Conservation (phyloP, 2,113 vertebrate species). For the Anolis carolinensis region DNA sequence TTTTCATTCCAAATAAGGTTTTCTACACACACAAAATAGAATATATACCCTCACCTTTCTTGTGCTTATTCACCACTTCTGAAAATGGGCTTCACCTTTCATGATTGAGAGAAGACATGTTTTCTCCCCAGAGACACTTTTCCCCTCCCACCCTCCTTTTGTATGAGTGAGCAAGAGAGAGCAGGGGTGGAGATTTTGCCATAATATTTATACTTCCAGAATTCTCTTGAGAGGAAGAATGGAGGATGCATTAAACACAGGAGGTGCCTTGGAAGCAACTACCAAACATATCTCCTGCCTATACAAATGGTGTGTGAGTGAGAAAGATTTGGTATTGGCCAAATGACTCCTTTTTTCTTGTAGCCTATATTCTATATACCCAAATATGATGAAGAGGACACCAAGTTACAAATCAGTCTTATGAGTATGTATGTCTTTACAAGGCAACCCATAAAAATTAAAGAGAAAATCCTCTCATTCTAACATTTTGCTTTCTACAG, state of each 20-base stretch:
- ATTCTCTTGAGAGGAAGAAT: neutral
- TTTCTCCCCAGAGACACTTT: neutral
- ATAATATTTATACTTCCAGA: slow-evolving; percentile 6
- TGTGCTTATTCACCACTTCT: neutral
- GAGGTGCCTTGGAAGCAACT: neutral
- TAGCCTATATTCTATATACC: neutral
- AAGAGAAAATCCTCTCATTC: neutral
- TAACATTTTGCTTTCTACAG: neutral
- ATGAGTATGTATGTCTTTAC: neutral
- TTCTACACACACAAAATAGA: neutral
- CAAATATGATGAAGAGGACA: neutral
- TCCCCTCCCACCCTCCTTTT: neutral
- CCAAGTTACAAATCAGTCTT: neutral
- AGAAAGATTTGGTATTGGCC: neutral
- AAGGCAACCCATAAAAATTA: neutral
- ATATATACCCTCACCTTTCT: neutral
- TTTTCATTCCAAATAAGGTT: neutral
- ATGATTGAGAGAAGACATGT: neutral
- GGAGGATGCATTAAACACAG: neutral
- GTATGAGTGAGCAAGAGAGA: neutral
- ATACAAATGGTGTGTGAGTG: neutral
- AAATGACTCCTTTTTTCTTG: neutral
- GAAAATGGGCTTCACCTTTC: neutral
- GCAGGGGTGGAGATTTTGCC: neutral
- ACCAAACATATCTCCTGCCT: neutral